Evolutionary conservation across 2,797 vertebrate genomes (phyloP), one percentile per base, ranked within the genome.

Genomic region (Phoebastria nigripes): DNA sequence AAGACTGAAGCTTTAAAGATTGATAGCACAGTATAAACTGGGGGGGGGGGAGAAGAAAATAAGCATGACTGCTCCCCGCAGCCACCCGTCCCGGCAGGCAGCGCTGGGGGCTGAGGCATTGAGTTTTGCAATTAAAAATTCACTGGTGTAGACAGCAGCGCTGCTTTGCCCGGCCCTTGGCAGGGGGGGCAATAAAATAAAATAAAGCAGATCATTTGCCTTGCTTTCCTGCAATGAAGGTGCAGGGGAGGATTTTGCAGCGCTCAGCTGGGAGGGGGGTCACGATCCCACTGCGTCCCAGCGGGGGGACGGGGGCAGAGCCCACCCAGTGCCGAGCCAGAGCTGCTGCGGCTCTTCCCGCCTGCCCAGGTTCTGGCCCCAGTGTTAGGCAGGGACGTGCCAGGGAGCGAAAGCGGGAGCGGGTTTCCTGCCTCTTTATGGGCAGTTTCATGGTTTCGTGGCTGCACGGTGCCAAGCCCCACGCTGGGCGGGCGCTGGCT

Each of bases 251-350:
- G 33, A 39, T 46, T 56, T 35, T 26, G 22, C 70, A 74, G 42
- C 2, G 1, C 16, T 52, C 69, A 12, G 41, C 31, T 61, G 29
- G n/a, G 55, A 22, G 12, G 47, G 35, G 5, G n/a, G 13, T 78
- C 24, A 3, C 0, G 6, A 6, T n/a, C 33, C 28, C 18, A 2
- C 10, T 12, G 1, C 2, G 13, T 49, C 24, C 24, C 2, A 14
- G 20, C 6, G 10, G 33, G 29, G 13, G 13, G 13, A 21, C 2
- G 7, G 44, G 8, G 35, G 28, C 28, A 76, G 47, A 87, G 59
- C 56, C 51, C 77, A 44, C 16, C 35, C 49, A 26, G n/a, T 20
- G 20, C 58, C 2, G 6, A 56, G 56, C 15, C 1, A 2, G n/a
- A 44, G 82, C 52, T 54, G 58, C 58, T 72, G 59, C 1, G 2